phyloP scores from a whole-genome alignment of 2,888 invertebrate species.

The Dicranocentrus wangi region DNA sequence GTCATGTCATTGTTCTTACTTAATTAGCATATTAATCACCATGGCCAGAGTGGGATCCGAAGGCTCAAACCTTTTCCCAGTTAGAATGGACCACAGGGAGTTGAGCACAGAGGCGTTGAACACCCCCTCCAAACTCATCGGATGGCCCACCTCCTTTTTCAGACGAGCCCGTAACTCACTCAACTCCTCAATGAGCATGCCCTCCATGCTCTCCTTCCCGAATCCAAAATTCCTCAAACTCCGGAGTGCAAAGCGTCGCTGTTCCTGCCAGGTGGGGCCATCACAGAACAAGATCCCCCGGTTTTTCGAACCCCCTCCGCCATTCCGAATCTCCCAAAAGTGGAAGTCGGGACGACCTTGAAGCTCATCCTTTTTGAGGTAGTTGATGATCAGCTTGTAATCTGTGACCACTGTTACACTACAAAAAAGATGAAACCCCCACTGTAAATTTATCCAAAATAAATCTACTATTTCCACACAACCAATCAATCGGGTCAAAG shows the following conservation, averaged over 20 bases:
- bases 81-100: slow-evolving; percentile 67
- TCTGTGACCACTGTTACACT: slow-evolving; percentile 69
- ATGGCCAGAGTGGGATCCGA: slow-evolving; percentile 62
- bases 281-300: slow-evolving; percentile 69
- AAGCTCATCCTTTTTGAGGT: slow-evolving; percentile 67
- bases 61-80: slow-evolving; percentile 66
- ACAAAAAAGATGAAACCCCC: background rate
- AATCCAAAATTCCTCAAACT: slow-evolving; percentile 64
- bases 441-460: no score
- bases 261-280: slow-evolving; percentile 66
- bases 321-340: slow-evolving; percentile 61
- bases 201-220: slow-evolving; percentile 70
- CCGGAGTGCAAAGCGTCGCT: slow-evolving; percentile 58
- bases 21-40: slow-evolving; percentile 51
- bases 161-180: slow-evolving; percentile 60
- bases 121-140: slow-evolving; percentile 49
- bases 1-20: slow-evolving; percentile 59
- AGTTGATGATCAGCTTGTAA: slow-evolving; percentile 62
- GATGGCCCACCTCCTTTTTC: slow-evolving; percentile 59
- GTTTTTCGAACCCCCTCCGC: slow-evolving; percentile 26
- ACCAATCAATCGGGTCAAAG: background rate
- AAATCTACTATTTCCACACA: no score
- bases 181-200: slow-evolving; percentile 65
- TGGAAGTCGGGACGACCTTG: slow-evolving; percentile 68
- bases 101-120: slow-evolving; percentile 70